Evolutionary conservation across 2,888 invertebrate genomes (phyloP).

Genomic region (Romanomermis culicivorax): DNA sequence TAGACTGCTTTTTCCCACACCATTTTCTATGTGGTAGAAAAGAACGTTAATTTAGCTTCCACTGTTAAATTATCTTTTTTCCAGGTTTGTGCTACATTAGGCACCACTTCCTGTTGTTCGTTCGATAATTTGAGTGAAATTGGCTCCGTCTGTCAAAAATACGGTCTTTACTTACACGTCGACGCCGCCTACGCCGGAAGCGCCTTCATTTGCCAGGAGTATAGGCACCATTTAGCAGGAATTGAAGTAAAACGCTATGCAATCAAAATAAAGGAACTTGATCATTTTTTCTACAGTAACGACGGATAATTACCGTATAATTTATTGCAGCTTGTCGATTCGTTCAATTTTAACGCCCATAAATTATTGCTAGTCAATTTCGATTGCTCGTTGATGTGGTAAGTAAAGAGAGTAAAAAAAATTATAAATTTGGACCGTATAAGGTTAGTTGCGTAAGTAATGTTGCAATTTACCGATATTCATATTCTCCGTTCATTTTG

Average conservation of each 20-base stretch:
- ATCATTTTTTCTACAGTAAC: too few species aligned
- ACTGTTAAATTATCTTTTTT: too few species aligned
- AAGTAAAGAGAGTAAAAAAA: too few species aligned
- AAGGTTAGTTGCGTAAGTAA: not conserved
- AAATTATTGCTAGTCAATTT: slow-evolving; percentile 99
- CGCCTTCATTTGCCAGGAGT: slow-evolving; percentile 86
- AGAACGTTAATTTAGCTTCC: too few species aligned
- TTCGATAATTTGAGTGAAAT: slow-evolving; percentile 64
- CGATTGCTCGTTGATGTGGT: slow-evolving; percentile 98
- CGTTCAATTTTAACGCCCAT: slow-evolving; percentile 91
- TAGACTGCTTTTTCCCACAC: too few species aligned
- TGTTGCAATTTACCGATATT: slow-evolving; percentile 1
- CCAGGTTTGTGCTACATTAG: slow-evolving; percentile 78
- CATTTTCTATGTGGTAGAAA: too few species aligned
- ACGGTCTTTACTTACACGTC: slow-evolving; percentile 79
- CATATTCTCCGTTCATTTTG: too few species aligned
- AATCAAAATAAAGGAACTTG: not conserved
- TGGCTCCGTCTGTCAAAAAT: slow-evolving; percentile 45
- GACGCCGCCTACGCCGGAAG: slow-evolving; percentile 94
- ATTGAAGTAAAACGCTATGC: slow-evolving; percentile 41
- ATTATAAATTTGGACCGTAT: too few species aligned
- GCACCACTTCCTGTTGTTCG: slow-evolving; percentile 87
- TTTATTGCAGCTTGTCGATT: slow-evolving; percentile 46
- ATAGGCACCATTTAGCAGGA: slow-evolving; percentile 64
- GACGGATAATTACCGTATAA: too few species aligned